Evolutionary conservation across 2,113 vertebrate genomes (phyloP).

Genomic region (Protobothrops mucrosquamatus): DNA sequence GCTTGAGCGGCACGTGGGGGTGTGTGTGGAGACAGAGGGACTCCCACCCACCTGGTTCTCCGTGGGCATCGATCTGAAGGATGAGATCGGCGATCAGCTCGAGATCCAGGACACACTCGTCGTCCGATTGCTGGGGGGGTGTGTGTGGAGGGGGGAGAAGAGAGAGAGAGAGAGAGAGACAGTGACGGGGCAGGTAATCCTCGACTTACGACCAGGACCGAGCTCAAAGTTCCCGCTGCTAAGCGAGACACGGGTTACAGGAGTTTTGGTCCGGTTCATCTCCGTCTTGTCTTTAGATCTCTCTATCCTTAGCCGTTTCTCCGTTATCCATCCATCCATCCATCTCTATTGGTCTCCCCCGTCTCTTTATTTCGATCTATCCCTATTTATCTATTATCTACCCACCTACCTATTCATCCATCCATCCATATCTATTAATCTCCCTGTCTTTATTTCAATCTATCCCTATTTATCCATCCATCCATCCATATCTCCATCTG

Average conservation of each 20-base stretch:
- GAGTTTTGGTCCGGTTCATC: too few relatives aligned
- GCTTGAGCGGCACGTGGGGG: too few relatives aligned
- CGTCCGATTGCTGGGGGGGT: constrained; percentile 65
- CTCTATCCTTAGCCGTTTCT: too few relatives aligned
- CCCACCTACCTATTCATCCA: neutral
- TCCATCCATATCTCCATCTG: too few relatives aligned
- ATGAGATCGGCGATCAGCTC: constrained; percentile 87
- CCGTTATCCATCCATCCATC: too few relatives aligned
- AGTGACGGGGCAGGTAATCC: neutral
- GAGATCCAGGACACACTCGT: constrained; percentile 77
- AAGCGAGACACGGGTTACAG: neutral
- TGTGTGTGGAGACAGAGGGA: too few relatives aligned
- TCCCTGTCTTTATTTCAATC: too few relatives aligned
- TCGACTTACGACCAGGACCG: neutral
- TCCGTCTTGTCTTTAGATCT: too few relatives aligned
- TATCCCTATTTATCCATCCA: too few relatives aligned
- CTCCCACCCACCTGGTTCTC: constrained; percentile 81
- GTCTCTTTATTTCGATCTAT: too few relatives aligned
- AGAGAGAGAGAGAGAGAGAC: neutral
- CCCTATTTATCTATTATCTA: too few relatives aligned
- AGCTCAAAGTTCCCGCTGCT: accelerated
- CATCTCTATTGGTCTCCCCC: too few relatives aligned
- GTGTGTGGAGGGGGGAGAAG: neutral
- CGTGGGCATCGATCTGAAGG: constrained; percentile 80
- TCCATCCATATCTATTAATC: neutral